phyloP scores from a whole-genome alignment of 2,888 invertebrate genomes.

The Drosophila rubida region DNA sequence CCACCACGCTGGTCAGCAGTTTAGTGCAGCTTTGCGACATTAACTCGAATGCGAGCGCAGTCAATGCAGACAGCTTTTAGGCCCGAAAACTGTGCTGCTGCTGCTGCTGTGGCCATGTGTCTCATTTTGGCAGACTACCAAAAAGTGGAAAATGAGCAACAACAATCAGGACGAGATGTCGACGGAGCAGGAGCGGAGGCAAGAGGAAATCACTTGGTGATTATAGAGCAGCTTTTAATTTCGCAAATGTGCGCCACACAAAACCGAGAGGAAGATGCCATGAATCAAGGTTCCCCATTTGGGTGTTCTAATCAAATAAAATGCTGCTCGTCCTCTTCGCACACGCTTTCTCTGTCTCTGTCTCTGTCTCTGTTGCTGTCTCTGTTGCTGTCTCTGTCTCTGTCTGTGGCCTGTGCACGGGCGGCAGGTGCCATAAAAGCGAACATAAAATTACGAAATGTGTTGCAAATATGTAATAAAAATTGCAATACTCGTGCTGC shows the following conservation, averaged over 20 bases:
- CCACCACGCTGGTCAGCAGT: conserved; percentile 18
- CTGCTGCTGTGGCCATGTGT: conserved; percentile 33
- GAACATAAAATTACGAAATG: conserved; percentile 61
- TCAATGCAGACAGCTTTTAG: conserved; percentile 34
- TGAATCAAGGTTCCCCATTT: conserved; percentile 53
- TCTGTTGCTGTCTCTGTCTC: not conserved
- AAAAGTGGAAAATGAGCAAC: conserved; percentile 30
- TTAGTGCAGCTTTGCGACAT: conserved; percentile 13
- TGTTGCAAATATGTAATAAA: conserved; percentile 59
- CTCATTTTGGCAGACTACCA: conserved; percentile 70
- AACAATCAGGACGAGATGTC: not conserved
- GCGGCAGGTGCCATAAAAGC: conserved; percentile 63
- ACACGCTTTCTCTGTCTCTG: not conserved
- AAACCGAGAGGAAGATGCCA: conserved; percentile 11
- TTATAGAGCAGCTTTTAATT: conserved; percentile 72
- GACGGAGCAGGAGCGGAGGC: not conserved
- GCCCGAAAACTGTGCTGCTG: conserved; percentile 14
- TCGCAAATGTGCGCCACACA: conserved; percentile 58
- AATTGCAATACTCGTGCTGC: conserved; percentile 64
- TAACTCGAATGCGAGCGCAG: conserved; percentile 5
- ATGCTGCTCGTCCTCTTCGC: conserved; percentile 17
- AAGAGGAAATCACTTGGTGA: conserved; percentile 63
- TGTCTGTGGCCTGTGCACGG: not conserved
- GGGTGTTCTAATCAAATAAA: conserved; percentile 55
- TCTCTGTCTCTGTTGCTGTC: not conserved